These are phyloP conservation scores for Athetis lepigone DNA, from an alignment of 2,888 invertebrate genomes.

Conservation along the genomic window DNA sequence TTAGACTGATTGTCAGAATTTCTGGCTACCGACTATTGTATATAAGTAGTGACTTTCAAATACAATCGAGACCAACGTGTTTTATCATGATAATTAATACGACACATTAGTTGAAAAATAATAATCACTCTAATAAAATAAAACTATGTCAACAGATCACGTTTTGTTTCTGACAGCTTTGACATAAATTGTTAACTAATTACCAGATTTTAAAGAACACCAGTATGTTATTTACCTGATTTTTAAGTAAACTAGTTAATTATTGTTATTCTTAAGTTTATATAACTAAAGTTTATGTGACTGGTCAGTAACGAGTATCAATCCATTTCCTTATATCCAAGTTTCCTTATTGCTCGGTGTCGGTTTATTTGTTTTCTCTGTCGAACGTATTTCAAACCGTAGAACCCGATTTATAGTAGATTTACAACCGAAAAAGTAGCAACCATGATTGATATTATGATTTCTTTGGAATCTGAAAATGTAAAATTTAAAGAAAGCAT, in stretches of 20 bases:
- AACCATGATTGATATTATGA: constrained; percentile 42
- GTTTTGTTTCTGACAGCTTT: constrained; percentile 3
- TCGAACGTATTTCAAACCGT: constrained; percentile 46
- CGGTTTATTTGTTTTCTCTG: constrained; percentile 43
- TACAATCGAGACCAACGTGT: too few species aligned
- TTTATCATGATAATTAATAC: too few species aligned
- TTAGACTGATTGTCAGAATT: too few species aligned
- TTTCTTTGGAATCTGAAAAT: constrained; percentile 16
- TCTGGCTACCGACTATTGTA: too few species aligned
- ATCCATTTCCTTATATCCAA: constrained; percentile 45
- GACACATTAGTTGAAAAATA: too few species aligned
- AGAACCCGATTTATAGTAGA: constrained; percentile 41
- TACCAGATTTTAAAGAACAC: too few species aligned
- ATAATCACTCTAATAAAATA: too few species aligned
- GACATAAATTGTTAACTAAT: constrained; percentile 24
- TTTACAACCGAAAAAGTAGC: constrained; percentile 47
- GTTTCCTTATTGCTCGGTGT: constrained; percentile 53
- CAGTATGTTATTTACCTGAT: too few species aligned
- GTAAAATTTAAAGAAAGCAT: constrained; percentile 30
- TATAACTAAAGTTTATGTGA: constrained; percentile 42
- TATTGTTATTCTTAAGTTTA: constrained; percentile 39
- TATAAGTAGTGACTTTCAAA: too few species aligned
- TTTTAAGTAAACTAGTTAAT: constrained; percentile 35
- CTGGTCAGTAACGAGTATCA: constrained; percentile 40
- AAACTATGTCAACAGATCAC: constrained; percentile 4